Percentiles rank a stretch among this genome's conserved stretches.
These are phyloP conservation scores for Rafetus swinhoei DNA, from an alignment of 2,113 vertebrate genomes.

Conservation along the genomic window DNA sequence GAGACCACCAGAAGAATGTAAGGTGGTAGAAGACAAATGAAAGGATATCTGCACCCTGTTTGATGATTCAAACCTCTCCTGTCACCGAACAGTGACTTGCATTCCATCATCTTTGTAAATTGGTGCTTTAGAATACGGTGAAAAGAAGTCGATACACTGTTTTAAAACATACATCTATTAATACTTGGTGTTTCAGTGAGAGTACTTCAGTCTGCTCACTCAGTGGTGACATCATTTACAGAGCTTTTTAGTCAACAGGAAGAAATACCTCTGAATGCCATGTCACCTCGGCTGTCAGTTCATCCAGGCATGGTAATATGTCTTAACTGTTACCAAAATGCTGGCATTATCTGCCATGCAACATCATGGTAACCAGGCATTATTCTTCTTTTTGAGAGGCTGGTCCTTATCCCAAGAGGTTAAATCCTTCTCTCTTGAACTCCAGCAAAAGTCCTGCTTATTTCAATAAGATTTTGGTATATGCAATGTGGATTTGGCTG, in stretches of 20 bases:
- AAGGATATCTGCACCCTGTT: slow-evolving; percentile 34
- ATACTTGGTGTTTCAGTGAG: slow-evolving; percentile 13
- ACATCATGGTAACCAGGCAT: slow-evolving; percentile 16
- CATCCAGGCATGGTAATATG: slow-evolving; percentile 17
- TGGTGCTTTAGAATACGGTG: slow-evolving; percentile 18
- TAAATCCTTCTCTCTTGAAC: background rate
- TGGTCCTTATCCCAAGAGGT: background rate
- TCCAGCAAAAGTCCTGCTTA: background rate
- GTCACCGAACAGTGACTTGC: slow-evolving; percentile 56
- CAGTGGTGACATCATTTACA: slow-evolving; percentile 36
- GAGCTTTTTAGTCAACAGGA: slow-evolving; percentile 34
- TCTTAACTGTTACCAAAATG: slow-evolving; percentile 10
- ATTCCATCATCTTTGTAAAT: slow-evolving; percentile 53
- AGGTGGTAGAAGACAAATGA: slow-evolving; percentile 3
- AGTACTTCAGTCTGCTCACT: slow-evolving; percentile 21
- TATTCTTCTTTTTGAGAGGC: slow-evolving; percentile 3
- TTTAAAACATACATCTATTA: slow-evolving; percentile 50
- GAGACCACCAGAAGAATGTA: background rate
- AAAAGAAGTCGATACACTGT: slow-evolving; percentile 44
- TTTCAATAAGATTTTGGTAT: background rate
- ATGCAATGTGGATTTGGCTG: background rate
- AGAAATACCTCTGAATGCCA: slow-evolving; percentile 29
- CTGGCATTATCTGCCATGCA: background rate
- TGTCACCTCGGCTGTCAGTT: slow-evolving; percentile 50
- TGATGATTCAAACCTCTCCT: background rate